Base-by-base conservation (phyloP, 2,888 invertebrate species). In the Eulithis testata region DNA sequence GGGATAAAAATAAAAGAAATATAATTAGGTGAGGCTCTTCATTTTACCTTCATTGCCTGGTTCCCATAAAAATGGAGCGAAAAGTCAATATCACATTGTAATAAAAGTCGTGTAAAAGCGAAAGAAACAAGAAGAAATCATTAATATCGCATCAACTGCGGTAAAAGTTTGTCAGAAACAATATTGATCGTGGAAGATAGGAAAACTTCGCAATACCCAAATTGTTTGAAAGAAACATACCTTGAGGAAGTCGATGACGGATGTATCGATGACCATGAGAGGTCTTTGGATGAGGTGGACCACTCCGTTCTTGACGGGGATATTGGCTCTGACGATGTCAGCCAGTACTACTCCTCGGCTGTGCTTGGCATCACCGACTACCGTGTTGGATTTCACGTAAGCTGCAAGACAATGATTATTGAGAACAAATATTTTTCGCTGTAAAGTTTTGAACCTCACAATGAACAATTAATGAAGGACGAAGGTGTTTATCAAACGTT, bases 241-340 rank as follows among this genome's bases (percentile, higher is more conserved):
- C 96, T 96, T 95, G 65, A 98, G 93, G 81, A 98, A 97, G 85
- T 98, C 96, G 73, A 95, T 95, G 70, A 98, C 96, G 4, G 96
- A 96, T n/a, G 96, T 96, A 80, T 98, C 98, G 59, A 98, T 97
- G 65, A 98, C 96, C 96, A 98, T 97, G 12, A 98, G 93, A 0
- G 98, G 98, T 72, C 97, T 95, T 78, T 97, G 97, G 74, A 98
- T 98, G 70, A 99, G 95, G 90, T 99, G 98, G 4, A 98, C 96
- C 0, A 98, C 98, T 43, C 98, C 98, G 80, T 98, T 98, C 81
- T 95, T 96, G 37, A 98, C 97, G 0, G 98, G 98, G 73, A 98
- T 98, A 87, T 98, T 98, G 43, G 96, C 96, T 82, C 96, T 95
- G 8, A 98, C 96, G 69, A 98, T 97, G 87, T 97, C 97, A 1